Evolutionary conservation across 2,113 vertebrate species (phyloP), one percentile per base, ranked within the genome.

Genomic region (Brachyhypopomus gauderio): DNA sequence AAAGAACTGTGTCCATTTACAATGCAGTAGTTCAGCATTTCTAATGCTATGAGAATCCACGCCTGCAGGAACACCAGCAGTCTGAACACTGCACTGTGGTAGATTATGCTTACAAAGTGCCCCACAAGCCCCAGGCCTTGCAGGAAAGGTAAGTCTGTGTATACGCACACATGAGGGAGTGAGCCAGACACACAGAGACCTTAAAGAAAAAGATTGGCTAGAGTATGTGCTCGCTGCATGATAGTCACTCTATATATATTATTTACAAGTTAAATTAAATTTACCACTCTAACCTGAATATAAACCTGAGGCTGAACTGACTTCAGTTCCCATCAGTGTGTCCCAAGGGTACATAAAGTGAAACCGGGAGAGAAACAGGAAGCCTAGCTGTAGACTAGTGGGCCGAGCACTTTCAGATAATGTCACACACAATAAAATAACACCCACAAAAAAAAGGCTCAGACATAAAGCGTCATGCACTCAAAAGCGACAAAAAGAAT

Each of bases 191-290:
- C 5, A 6, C 5, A 41, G 45, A 52, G 45, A 52, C 45, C 45
- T 14, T 52, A 52, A 52, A 11, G 45, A 52, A 52, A 52, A 52
- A 52, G 41, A 45, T 45, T 45, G 3, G 41, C 3, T 45, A 45
- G 30, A 30, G 41, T 52, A 14, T 2, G 1, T 52, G 45, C 12
- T 3, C 22, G 55, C 19, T 77, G 20, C 5, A 19, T 36, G 5
- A 70, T 9, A 82, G 81, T 87, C 81, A 79, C 75, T 84, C 12
- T 52, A 30, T 52, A 52, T 52, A 41, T 36, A 11, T 75, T 12
- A 82, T 85, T 87, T 84, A 78, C 75, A 85, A 78, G 34, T 6
- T 55, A 84, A 87, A 5, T 77, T 83, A 62, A 62, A 84, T 82
- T 16, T 64, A 27, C 25, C 62, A 64, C 62, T 64, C 0, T 20